Conservation (phyloP, 2,797 vertebrate genomes). For the Gephyroberyx darwinii region DNA sequence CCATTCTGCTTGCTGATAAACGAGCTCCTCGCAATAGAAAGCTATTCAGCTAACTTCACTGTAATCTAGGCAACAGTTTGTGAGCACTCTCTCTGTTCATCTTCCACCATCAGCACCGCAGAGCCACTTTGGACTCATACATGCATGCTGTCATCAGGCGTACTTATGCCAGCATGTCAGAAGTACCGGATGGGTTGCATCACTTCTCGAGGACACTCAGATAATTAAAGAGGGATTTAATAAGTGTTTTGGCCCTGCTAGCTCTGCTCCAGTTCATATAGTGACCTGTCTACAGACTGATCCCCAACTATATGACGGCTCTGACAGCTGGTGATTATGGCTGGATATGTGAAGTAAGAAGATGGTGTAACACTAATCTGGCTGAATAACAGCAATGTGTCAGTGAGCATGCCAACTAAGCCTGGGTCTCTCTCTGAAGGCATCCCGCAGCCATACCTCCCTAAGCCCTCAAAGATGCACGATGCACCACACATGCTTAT, state of each 20-base stretch:
- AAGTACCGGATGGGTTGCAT: conserved; percentile 70
- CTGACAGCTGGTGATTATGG: conserved; percentile 77
- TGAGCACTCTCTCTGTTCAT: conserved; percentile 69
- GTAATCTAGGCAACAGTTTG: conserved; percentile 46
- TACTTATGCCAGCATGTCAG: conserved; percentile 69
- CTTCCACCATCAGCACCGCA: conserved; percentile 60
- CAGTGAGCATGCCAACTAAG: conserved; percentile 64
- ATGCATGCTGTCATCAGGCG: conserved; percentile 63
- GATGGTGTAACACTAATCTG: conserved; percentile 75
- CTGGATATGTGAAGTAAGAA: conserved; percentile 71
- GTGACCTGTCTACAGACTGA: conserved; percentile 74
- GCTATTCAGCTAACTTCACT: neutral
- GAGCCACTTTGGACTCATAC: conserved; percentile 65
- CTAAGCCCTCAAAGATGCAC: conserved; percentile 33
- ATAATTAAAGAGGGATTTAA: conserved; percentile 80
- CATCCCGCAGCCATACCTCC: conserved; percentile 48
- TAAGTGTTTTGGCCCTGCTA: conserved; percentile 71
- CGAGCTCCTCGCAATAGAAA: neutral
- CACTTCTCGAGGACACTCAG: conserved; percentile 71
- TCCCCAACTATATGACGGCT: conserved; percentile 60
- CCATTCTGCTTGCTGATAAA: no score
- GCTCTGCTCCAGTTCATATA: conserved; percentile 64
- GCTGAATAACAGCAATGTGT: conserved; percentile 72
- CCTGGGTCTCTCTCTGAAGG: conserved; percentile 43
- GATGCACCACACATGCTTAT: conserved; percentile 27